A percentile compares a stretch with the other conserved stretches of the same genome.
phyloP scores from a whole-genome alignment of 2,888 invertebrate genomes.

The Notodromas monacha region DNA sequence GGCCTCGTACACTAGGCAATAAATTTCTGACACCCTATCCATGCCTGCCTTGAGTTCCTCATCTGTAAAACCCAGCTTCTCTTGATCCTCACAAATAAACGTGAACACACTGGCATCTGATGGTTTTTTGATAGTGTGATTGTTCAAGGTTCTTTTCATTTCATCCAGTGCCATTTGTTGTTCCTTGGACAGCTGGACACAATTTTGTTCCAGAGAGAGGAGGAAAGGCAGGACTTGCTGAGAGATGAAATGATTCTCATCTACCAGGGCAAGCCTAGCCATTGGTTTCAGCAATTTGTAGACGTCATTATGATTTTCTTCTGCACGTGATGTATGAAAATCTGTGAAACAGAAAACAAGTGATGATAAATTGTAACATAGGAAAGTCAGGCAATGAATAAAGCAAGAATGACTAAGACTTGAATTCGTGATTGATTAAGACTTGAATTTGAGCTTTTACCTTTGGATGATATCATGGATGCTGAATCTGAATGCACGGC shows the following conservation, averaged over 20 bases:
- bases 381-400: neutral
- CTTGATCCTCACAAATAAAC: neutral
- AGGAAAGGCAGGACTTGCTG: neutral
- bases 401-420: neutral
- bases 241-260: neutral
- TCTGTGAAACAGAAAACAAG: neutral
- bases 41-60: neutral
- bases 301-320: neutral
- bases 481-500: no score
- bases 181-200: neutral
- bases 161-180: constrained; percentile 1
- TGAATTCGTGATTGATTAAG: no score
- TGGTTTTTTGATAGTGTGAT: neutral
- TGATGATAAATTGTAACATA: neutral
- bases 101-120: neutral
- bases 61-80: neutral
- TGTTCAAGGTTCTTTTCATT: neutral
- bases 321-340: neutral
- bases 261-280: constrained; percentile 2
- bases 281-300: constrained; percentile 4
- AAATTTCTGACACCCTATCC: neutral
- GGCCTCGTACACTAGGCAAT: neutral
- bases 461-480: no score
- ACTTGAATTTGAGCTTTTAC: no score
- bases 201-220: neutral